Conservation (phyloP, 1,140 invertebrate genomes). For the Drosophila aff. region DNA sequence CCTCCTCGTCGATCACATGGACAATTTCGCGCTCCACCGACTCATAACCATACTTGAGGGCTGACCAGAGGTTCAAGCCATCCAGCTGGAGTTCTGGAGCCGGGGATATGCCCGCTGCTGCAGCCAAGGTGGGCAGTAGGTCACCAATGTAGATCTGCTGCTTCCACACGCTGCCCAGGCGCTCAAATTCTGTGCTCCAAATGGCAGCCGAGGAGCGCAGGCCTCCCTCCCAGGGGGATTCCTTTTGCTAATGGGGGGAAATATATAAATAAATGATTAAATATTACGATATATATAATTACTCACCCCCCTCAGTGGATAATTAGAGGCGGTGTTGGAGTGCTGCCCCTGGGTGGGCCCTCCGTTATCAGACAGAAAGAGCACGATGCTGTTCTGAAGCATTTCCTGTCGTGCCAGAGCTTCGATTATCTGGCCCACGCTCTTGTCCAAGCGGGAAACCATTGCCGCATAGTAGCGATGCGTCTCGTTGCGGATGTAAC, state of each 20-base stretch:
- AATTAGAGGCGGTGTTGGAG: constrained; percentile 93
- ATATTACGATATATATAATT: neutral
- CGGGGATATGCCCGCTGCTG: constrained; percentile 86
- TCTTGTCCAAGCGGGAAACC: constrained; percentile 94
- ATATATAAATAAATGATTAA: neutral
- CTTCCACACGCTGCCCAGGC: constrained; percentile 88
- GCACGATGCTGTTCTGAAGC: constrained; percentile 90
- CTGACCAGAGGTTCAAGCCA: constrained; percentile 90
- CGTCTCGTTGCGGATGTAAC: constrained; percentile 90
- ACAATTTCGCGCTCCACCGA: constrained; percentile 88
- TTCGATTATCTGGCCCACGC: constrained; percentile 90
- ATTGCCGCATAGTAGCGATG: constrained; percentile 93
- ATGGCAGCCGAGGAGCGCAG: constrained; percentile 91
- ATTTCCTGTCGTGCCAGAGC: constrained; percentile 89
- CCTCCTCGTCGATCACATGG: constrained; percentile 91
- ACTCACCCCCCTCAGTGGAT: constrained; percentile 92
- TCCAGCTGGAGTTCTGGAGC: constrained; percentile 87
- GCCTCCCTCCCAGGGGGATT: constrained; percentile 95
- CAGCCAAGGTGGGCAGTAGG: constrained; percentile 93
- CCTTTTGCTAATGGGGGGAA: constrained; percentile 86
- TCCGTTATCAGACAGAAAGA: constrained; percentile 92
- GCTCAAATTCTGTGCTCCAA: constrained; percentile 89
- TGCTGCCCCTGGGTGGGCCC: constrained; percentile 90
- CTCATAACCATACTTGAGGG: constrained; percentile 85
- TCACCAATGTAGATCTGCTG: constrained; percentile 93